A percentile compares a stretch with the other conserved stretches of the same genome.
phyloP scores from a whole-genome alignment of 2,797 vertebrate species.

The Limnodromus scolopaceus region DNA sequence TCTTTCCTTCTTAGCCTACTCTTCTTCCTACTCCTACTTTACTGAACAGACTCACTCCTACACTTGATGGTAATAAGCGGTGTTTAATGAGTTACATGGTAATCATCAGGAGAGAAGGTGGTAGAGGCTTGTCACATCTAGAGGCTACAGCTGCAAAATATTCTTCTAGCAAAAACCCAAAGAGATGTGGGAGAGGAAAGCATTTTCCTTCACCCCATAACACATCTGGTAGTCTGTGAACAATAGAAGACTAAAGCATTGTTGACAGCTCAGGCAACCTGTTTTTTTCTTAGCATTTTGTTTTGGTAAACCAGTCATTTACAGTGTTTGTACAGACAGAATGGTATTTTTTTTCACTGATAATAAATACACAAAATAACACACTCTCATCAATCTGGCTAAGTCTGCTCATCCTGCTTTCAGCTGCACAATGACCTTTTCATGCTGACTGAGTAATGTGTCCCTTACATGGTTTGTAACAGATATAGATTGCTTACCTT shows the following conservation, averaged over 20 bases:
- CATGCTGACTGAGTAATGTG: conserved; percentile 70
- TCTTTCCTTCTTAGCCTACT: not conserved
- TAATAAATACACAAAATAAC: conserved; percentile 68
- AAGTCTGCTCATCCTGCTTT: conserved; percentile 55
- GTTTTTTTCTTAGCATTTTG: not conserved
- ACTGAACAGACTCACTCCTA: not conserved
- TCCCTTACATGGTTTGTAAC: conserved; percentile 63
- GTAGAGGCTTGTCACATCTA: not conserved
- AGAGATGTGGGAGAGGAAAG: not conserved
- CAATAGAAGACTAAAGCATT: not conserved
- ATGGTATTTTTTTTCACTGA: not conserved
- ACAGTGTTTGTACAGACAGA: conserved; percentile 19
- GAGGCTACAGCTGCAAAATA: not conserved
- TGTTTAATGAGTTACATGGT: not conserved
- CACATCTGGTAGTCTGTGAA: not conserved
- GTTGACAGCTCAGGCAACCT: not conserved
- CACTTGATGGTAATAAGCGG: not conserved
- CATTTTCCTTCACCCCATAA: not conserved
- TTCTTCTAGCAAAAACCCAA: not conserved
- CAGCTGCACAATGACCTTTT: conserved; percentile 73
- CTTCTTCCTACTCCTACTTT: not conserved
- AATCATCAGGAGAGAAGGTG: not conserved
- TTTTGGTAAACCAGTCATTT: not conserved
- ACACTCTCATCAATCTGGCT: conserved; percentile 66
- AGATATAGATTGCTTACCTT: conserved; percentile 75